Evolutionary conservation across 1,140 invertebrate species (phyloP), one percentile per base, ranked within the genome.

Genomic region (Stenopsyche tienmushanensis): DNA sequence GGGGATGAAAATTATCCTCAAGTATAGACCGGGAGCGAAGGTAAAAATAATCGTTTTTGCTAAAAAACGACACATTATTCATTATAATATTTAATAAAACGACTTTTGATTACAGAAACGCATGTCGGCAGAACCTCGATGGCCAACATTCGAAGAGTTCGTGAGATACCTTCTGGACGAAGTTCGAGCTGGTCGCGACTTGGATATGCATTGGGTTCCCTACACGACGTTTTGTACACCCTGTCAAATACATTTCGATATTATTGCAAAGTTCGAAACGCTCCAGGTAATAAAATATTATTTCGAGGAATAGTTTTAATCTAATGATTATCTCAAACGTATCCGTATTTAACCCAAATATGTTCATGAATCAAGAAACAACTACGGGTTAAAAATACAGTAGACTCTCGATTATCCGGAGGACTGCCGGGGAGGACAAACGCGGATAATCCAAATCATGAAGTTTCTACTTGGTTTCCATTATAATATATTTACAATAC

Each of bases 161-260:
- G 86, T 91, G 0, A 78, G 83, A 53, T 91, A 89, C 80, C 80
- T 92, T 2, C 70, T 92, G 23, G 88, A 90, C 72, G 85, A 88
- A 54, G 76, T 79, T 29, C 82, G 82, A 72, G 76, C 83, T n/a
- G 84, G 83, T 8, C 78, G 85, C 39, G 80, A 84, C 7, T 80
- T 93, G 23, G 94, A 97, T 75, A 94, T 96, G 87, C 94, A 97
- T 75, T 96, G 94, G 91, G 89, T 89, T 23, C 90, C 92, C 0
- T 89, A 93, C 64, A 86, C 87, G 7, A 84, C 88, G 70, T 92
- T 96, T 72, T 96, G 94, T 73, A 93, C 92, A 20, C 94, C 93
- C 0, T 96, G 94, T 78, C 85, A 90, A 79, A 89, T 96, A 39
- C 81, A 90, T 71, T 96, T 94, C 73, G 90, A 94, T 73, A 83